phyloP scores from a whole-genome alignment of 2,797 vertebrate species.

The Neostethus bicornis region DNA sequence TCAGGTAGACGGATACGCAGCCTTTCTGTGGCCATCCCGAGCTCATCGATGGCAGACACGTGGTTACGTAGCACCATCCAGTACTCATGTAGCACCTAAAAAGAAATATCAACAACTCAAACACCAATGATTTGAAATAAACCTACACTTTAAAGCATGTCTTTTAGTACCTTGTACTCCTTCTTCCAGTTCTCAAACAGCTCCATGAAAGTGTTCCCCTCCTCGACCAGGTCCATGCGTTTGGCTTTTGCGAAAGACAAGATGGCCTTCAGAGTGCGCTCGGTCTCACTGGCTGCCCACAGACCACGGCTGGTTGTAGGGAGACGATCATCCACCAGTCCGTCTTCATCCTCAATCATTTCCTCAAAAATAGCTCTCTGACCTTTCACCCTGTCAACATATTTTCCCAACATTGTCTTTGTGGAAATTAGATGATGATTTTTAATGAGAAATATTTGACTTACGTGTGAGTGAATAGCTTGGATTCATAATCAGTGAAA shows the following conservation, averaged over 20 bases:
- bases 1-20: constrained; percentile 91
- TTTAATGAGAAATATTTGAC: constrained; percentile 56
- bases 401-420: background rate
- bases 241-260: constrained; percentile 92
- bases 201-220: constrained; percentile 93
- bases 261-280: constrained; percentile 91
- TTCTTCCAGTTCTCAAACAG: constrained; percentile 98
- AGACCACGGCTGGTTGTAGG: constrained; percentile 95
- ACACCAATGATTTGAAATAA: too few relatives aligned
- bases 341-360: constrained; percentile 98
- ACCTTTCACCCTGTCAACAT: constrained; percentile 87
- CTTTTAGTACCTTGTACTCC: constrained; percentile 91
- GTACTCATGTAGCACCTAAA: constrained; percentile 94
- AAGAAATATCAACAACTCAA: background rate
- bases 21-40: constrained; percentile 97
- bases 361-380: constrained; percentile 98
- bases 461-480: constrained; percentile 97
- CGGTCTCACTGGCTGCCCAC: constrained; percentile 94
- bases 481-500: constrained; percentile 97
- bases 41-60: constrained; percentile 95
- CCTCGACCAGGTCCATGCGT: constrained; percentile 88
- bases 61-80: constrained; percentile 98
- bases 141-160: background rate
- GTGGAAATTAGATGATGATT: background rate
- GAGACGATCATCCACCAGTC: constrained; percentile 91